Percentiles rank a stretch among this genome's conserved stretches.
Evolutionary conservation across 2,888 invertebrate species (phyloP).

Genomic region (Sarcophaga subvicina): DNA sequence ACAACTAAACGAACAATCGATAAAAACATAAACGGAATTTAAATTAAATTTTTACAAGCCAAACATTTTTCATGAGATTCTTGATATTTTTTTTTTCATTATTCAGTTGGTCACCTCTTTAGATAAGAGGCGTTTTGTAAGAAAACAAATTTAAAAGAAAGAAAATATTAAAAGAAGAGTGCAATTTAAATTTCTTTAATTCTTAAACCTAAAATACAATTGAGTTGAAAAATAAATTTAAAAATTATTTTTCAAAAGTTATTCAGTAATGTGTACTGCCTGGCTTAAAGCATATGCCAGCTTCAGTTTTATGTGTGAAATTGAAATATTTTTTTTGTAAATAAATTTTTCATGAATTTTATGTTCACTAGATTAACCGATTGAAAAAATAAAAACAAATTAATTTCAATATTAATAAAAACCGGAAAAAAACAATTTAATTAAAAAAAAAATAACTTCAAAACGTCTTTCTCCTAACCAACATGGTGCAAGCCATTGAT

Average conservation of each 20-base stretch:
- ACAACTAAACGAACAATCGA: background rate
- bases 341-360: no score
- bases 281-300: background rate
- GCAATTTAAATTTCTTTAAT: background rate
- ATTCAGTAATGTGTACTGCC: constrained; percentile 26
- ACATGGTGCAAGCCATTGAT: constrained; percentile 81
- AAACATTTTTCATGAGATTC: background rate
- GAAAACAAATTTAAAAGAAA: constrained; percentile 17
- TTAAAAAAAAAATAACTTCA: no score
- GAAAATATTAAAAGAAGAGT: constrained; percentile 8
- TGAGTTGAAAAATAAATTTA: background rate
- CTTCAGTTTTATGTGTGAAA: background rate
- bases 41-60: constrained; percentile 29
- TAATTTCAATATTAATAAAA: no score
- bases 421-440: no score
- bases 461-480: background rate
- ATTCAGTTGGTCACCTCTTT: constrained; percentile 53
- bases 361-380: background rate
- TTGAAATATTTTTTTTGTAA: background rate
- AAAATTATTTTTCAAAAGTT: background rate
- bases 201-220: background rate
- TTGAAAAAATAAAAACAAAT: background rate
- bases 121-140: background rate
- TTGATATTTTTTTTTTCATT: background rate
- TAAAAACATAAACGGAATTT: constrained; percentile 47